These are phyloP conservation scores for Trichogramma dendrolimi DNA, from an alignment of 2,888 invertebrate species.

Conservation along the genomic window DNA sequence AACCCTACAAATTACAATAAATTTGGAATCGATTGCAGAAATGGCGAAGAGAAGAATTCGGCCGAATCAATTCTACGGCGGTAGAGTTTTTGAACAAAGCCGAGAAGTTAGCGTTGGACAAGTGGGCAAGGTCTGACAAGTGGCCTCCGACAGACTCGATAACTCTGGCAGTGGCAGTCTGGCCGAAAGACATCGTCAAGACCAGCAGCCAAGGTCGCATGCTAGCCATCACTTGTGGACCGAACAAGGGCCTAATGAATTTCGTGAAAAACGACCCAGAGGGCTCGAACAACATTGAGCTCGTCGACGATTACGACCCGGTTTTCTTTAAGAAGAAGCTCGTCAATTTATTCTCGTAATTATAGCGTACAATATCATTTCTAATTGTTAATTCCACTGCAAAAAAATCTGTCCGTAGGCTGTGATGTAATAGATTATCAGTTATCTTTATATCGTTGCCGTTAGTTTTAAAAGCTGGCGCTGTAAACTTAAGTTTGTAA, in stretches of 20 bases:
- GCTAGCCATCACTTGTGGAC: neutral
- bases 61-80: conserved; percentile 45
- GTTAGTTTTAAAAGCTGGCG: no score
- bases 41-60: conserved; percentile 56
- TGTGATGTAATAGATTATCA: no score
- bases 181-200: conserved; percentile 10
- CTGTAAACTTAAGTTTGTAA: no score
- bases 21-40: conserved; percentile 46
- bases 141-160: conserved; percentile 33
- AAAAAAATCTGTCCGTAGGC: no score
- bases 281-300: no score
- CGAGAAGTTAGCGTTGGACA: conserved; percentile 43
- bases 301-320: no score
- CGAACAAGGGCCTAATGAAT: conserved; percentile 1
- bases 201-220: conserved; percentile 7
- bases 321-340: no score
- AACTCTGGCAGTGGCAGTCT: conserved; percentile 1
- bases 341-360: no score
- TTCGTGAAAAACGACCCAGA: neutral
- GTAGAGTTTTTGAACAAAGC: conserved; percentile 55
- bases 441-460: no score
- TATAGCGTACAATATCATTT: no score
- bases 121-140: neutral
- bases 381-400: no score
- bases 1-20: neutral